phyloP scores from a whole-genome alignment of 1,140 invertebrate genomes.

The Apis laboriosa region DNA sequence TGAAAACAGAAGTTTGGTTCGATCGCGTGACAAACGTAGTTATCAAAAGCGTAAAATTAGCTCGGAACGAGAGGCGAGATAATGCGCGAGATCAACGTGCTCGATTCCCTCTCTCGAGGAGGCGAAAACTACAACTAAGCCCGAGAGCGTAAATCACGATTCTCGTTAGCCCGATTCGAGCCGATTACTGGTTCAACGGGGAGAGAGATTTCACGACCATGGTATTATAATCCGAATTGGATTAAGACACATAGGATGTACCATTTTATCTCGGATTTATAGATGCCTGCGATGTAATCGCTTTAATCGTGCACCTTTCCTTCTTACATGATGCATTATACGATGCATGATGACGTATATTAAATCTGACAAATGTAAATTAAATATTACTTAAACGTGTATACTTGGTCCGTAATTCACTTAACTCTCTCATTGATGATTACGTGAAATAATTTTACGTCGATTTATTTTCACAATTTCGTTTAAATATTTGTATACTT shows the following conservation, averaged over 20 bases:
- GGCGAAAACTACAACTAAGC: conserved; percentile 59
- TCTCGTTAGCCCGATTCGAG: conserved; percentile 70
- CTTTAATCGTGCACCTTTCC: not conserved
- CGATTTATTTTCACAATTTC: too few species aligned
- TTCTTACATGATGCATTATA: not conserved
- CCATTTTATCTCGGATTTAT: not conserved
- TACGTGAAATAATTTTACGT: too few species aligned
- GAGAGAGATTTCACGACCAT: conserved; percentile 64
- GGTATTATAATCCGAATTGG: conserved; percentile 61
- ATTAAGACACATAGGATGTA: conserved; percentile 16
- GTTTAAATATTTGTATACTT: too few species aligned
- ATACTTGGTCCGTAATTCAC: too few species aligned
- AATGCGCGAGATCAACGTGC: conserved; percentile 29
- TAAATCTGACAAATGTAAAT: too few species aligned
- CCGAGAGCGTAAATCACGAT: conserved; percentile 67
- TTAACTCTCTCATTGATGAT: too few species aligned
- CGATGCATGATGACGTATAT: too few species aligned
- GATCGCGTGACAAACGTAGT: conserved; percentile 10
- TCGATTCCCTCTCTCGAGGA: conserved; percentile 19
- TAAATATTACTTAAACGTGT: too few species aligned
- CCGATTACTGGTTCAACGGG: conserved; percentile 59
- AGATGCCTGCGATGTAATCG: not conserved
- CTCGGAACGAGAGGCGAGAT: conserved; percentile 25
- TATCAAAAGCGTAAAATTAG: not conserved
- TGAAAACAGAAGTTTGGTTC: not conserved